phyloP scores from a whole-genome alignment of 2,888 invertebrate species.

The Pammene aurita region DNA sequence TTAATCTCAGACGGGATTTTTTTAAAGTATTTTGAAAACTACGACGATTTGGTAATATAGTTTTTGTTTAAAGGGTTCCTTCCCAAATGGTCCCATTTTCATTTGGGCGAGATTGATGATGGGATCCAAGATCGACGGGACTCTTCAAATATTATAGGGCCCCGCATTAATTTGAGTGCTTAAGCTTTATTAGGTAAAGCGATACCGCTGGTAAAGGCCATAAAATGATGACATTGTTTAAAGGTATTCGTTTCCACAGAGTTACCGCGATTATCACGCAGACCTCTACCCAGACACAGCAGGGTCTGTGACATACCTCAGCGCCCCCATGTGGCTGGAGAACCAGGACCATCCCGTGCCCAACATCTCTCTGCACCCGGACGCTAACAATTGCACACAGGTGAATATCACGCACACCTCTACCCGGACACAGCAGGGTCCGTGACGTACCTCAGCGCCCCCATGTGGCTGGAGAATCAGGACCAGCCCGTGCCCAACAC shows the following conservation, averaged over 20 bases:
- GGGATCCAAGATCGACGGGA: too few relatives aligned
- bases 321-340: conserved; percentile 91
- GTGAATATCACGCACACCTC: conserved; percentile 96
- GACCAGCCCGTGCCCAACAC: conserved; percentile 91
- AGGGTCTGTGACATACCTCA: conserved; percentile 90
- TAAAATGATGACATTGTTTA: background rate
- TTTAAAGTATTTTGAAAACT: too few relatives aligned
- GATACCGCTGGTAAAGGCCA: too few relatives aligned
- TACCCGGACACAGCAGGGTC: conserved; percentile 95
- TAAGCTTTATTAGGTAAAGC: too few relatives aligned
- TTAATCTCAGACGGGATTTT: too few relatives aligned
- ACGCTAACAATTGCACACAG: conserved; percentile 82
- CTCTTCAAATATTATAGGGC: background rate
- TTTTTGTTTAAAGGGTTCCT: too few relatives aligned
- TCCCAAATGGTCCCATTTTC: too few relatives aligned
- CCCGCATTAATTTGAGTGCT: too few relatives aligned
- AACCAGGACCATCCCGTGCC: conserved; percentile 89
- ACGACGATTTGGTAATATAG: too few relatives aligned
- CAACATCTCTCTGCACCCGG: conserved; percentile 92
- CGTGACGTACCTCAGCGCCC: conserved; percentile 90
- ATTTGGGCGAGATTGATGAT: too few relatives aligned
- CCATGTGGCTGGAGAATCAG: conserved; percentile 91
- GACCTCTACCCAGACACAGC: conserved; percentile 97
- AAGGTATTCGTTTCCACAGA: conserved; percentile 75
- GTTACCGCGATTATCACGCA: conserved; percentile 96